Evolutionary conservation across 2,888 invertebrate species (phyloP).

Genomic region (Zele albiditarsus): DNA sequence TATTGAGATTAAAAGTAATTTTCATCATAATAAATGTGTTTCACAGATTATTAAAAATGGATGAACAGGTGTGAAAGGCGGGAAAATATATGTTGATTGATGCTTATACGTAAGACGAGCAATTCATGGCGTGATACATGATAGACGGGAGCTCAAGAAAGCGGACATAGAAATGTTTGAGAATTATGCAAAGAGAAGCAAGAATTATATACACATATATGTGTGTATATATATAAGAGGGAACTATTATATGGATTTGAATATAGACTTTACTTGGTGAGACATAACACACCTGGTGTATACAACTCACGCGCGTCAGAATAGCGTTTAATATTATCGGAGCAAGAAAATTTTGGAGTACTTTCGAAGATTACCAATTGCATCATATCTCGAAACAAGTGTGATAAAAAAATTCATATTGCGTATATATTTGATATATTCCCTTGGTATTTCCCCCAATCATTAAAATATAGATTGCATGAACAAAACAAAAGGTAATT

Average conservation of each 20-base stretch:
- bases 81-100: background rate
- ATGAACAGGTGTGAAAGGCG: background rate
- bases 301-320: background rate
- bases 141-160: constrained; percentile 62
- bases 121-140: constrained; percentile 63
- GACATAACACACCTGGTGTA: constrained; percentile 3
- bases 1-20: background rate
- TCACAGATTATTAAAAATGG: background rate
- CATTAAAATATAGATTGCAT: background rate
- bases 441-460: background rate
- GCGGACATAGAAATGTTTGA: constrained; percentile 59
- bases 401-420: too few relatives aligned
- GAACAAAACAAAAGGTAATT: background rate
- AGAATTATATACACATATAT: constrained; percentile 11
- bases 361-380: background rate
- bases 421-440: background rate
- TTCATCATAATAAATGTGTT: background rate
- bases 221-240: background rate
- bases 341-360: background rate
- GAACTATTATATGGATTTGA: background rate
- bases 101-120: background rate
- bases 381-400: too few relatives aligned
- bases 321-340: background rate
- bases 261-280: constrained; percentile 5
- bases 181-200: constrained; percentile 48